Evolutionary conservation across 2,113 vertebrate species (phyloP).

Genomic region (Piprites chloris): DNA sequence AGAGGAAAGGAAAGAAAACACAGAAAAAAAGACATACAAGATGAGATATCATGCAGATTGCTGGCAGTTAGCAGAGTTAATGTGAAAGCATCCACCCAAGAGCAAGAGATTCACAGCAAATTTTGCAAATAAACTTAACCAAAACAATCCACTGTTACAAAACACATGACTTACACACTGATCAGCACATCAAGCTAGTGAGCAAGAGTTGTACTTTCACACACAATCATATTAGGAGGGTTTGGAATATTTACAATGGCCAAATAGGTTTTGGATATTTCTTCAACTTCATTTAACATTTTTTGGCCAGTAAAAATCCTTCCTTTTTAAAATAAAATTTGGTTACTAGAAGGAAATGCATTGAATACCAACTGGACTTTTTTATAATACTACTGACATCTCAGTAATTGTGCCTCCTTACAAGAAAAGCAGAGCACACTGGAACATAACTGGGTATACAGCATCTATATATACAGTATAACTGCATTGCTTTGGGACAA

Average conservation of each 20-base stretch:
- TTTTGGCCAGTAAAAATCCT: neutral
- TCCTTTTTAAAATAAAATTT: neutral
- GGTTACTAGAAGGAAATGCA: neutral
- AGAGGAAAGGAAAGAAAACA: constrained; percentile 78
- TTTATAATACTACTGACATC: neutral
- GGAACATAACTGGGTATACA: neutral
- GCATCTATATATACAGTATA: too few species aligned
- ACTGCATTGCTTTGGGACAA: neutral
- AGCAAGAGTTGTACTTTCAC: constrained; percentile 75
- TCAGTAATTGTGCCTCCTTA: neutral
- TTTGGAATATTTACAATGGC: neutral
- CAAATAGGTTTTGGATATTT: neutral
- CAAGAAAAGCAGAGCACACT: neutral
- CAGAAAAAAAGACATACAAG: constrained; percentile 80
- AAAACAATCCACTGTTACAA: constrained; percentile 59
- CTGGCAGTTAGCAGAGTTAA: constrained; percentile 77
- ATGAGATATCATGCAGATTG: constrained; percentile 81
- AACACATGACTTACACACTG: constrained; percentile 62
- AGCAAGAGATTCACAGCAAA: constrained; percentile 71
- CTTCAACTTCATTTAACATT: neutral
- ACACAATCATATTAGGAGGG: constrained; percentile 32
- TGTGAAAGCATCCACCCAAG: constrained; percentile 72
- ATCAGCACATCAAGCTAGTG: constrained; percentile 68
- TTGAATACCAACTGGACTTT: neutral
- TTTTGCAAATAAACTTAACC: constrained; percentile 66